phyloP scores from a whole-genome alignment of 2,113 vertebrate species.

The Pseudopodoces humilis region DNA sequence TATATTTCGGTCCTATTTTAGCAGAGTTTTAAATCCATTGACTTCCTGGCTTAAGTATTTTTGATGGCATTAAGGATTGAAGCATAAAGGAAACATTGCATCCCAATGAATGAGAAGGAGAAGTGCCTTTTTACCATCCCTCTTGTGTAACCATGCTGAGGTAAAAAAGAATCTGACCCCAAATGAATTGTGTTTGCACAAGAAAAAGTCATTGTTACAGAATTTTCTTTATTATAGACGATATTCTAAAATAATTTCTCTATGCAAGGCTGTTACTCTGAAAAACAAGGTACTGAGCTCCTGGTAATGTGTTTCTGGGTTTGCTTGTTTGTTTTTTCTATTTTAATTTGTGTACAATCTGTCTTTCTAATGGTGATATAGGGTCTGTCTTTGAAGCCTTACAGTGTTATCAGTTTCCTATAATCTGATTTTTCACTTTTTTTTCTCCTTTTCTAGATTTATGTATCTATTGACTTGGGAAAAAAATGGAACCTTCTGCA shows the following conservation, averaged over 20 bases:
- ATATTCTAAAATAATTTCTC: not conserved
- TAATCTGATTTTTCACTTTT: not conserved
- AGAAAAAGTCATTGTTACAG: not conserved
- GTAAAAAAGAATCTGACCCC: not conserved
- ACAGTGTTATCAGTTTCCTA: not conserved
- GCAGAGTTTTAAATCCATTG: not conserved
- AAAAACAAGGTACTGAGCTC: not conserved
- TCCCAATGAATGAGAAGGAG: not conserved
- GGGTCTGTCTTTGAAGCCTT: not conserved
- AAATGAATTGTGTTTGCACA: not conserved
- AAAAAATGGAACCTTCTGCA: constrained; percentile 91
- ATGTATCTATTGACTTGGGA: constrained; percentile 87
- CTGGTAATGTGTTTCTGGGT: not conserved
- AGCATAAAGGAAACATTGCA: not conserved
- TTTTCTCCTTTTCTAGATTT: constrained; percentile 75
- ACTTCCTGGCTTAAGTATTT: not conserved
- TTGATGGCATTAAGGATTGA: not conserved
- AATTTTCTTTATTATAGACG: not conserved
- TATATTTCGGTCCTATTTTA: not conserved
- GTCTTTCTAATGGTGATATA: not conserved
- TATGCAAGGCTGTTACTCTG: not conserved
- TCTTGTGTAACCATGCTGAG: not conserved
- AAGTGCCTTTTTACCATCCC: not conserved
- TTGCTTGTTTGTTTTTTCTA: not conserved
- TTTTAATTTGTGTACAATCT: not conserved